Base-by-base conservation (phyloP, 2,113 vertebrate species). In the Mus musculus region DNA sequence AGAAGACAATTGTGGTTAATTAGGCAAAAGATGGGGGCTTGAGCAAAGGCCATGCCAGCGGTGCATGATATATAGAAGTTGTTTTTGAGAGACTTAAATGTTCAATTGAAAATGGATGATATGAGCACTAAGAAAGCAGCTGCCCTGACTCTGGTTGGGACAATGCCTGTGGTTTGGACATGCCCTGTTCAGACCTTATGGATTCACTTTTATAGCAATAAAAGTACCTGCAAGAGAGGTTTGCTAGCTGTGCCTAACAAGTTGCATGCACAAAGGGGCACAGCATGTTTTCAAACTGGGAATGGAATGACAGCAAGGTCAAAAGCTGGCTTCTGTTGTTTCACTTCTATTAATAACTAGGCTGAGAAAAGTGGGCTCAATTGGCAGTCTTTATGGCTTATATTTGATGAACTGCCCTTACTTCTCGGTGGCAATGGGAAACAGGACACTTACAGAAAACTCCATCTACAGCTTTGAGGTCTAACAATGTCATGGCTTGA, bases 401-500 rank as follows among this genome's bases (percentile, higher is more conserved):
- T 59, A 28, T 80, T 93, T 93, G 71, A 95, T 92, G 46, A 88
- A 96, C 49, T 90, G 75, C 28, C 20, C 88, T 89, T 14, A 71
- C 19, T 80, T 94, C 49, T 63, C 88, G 49, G 14, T 61, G 20
- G 9, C 94, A 92, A 46, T 46, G 10, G 95, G 39, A 69, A 93
- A 56, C 3, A 86, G 30, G 33, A 24, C 26, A 90, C 91, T 88
- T 89, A 63, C 5, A 86, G 71, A 91, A 95, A 96, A 97, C 63
- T 88, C 71, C 7, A 28, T 63, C 56, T 22, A 46, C 67, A 54
- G 42, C n/a, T 65, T 69, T 92, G 42, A 92, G 67, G 59, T 94
- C 93, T 96, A 90, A 73, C 12, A 12, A 65, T 76, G 81, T 52
- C 49, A 9, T 82, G 87, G 54, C 81, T 94, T 97, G 95, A 97